Percentiles rank a stretch among this genome's conserved stretches.
Conservation (phyloP, 2,797 vertebrate species). For the Aphelocoma californica region DNA sequence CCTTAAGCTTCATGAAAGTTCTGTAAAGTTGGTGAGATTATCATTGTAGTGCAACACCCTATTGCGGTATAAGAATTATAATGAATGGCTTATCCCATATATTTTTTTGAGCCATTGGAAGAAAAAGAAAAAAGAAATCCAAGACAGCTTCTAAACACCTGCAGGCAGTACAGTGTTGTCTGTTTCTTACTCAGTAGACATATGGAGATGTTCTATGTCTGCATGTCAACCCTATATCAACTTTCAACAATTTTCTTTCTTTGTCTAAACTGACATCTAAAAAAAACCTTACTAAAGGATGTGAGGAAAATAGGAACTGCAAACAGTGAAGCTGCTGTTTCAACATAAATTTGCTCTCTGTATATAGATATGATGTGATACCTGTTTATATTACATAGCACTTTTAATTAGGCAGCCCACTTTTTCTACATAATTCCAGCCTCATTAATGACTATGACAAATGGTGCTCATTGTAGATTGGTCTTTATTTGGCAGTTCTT, state of each 20-base stretch:
- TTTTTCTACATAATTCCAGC: background rate
- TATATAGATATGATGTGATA: background rate
- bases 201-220: background rate
- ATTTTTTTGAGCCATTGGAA: background rate
- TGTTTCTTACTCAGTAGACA: background rate
- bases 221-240: background rate
- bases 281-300: background rate
- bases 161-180: background rate
- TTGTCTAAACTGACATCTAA: background rate
- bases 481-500: background rate
- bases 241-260: background rate
- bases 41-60: background rate
- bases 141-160: background rate
- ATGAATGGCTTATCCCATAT: background rate
- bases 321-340: background rate
- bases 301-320: background rate
- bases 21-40: background rate
- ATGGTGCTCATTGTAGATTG: background rate
- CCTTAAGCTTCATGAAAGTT: background rate
- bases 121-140: background rate
- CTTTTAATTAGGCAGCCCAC: background rate
- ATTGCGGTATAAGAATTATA: background rate
- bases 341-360: background rate
- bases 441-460: background rate
- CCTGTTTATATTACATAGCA: background rate